Evolutionary conservation across 2,888 invertebrate species (phyloP).

Genomic region (Kuschelorhynchus macadamiae): DNA sequence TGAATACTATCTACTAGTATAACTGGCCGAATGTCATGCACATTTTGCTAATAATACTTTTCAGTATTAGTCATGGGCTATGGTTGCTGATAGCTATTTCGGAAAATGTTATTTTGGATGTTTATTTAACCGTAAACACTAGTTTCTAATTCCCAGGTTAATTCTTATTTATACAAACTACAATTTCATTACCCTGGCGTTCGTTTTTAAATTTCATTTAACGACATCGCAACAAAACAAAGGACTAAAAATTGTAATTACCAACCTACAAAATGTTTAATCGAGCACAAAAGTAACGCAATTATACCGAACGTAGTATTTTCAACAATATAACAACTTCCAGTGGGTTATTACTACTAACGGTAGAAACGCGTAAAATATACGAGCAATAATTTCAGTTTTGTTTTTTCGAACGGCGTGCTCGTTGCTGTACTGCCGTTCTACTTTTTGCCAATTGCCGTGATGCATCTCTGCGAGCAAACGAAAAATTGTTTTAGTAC

Average conservation of each 20-base stretch:
- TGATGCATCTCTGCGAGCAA: slow-evolving; percentile 7
- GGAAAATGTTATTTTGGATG: too few relatives aligned
- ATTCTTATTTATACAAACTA: too few relatives aligned
- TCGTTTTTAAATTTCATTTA: slow-evolving; percentile 10
- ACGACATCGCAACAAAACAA: slow-evolving; percentile 25
- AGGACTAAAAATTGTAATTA: slow-evolving; percentile 26
- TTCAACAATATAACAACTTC: slow-evolving; percentile 33
- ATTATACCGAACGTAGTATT: slow-evolving; percentile 26
- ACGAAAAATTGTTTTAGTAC: not conserved
- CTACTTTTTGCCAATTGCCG: slow-evolving; percentile 20
- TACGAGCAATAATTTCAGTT: slow-evolving; percentile 4
- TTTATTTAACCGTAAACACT: too few relatives aligned
- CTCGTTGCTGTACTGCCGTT: slow-evolving; percentile 16
- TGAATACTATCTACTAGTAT: too few relatives aligned
- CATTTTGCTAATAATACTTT: too few relatives aligned
- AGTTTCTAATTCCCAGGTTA: too few relatives aligned
- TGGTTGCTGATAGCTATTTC: too few relatives aligned
- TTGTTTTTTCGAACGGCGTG: not conserved
- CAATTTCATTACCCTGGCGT: too few relatives aligned
- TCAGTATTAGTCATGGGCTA: too few relatives aligned
- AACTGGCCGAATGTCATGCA: too few relatives aligned
- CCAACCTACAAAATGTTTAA: slow-evolving; percentile 33
- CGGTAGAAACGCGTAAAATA: slow-evolving; percentile 31
- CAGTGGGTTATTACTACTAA: slow-evolving; percentile 29
- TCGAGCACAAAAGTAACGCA: slow-evolving; percentile 32